Base-by-base conservation (phyloP, 2,888 invertebrate species). In the Rhodophaea formosa region DNA sequence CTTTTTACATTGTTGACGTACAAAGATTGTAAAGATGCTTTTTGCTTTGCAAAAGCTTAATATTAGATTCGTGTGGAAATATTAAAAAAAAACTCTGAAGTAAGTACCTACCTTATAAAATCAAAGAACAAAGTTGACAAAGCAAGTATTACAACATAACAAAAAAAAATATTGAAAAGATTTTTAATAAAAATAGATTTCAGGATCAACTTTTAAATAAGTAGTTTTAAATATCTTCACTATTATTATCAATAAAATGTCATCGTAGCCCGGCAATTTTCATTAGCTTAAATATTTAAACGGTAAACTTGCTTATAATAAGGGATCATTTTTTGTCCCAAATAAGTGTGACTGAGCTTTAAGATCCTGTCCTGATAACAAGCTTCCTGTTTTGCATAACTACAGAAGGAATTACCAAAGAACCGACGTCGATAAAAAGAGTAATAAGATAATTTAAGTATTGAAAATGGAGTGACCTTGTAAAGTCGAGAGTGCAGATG, bases 361-460 rank as follows among this genome's bases (percentile, higher is more conserved):
- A 71, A 67, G 74, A 62, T 72, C 71, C 72, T 71, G 71, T 84
- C 84, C 84, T 70, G 84, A 84, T 84, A 84, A 59, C 67, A 65
- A 61, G 54, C 66, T n/a, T 62, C 62, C 75, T 78, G 79, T 75
- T 84, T 84, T 82, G 84, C 84, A 84, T 84, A 84, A 82, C 78
- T 70, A 69, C 76, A 76, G 76, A 17, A 15, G 72, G 70, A 67
- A 70, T 66, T 68, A 59, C 52, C 16, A 53, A 53, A 55, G 45
- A 51, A 49, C 57, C 61, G 59, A 60, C 60, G 52, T 61, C 60
- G 60, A 62, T 58, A 53, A 49, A 35, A 8, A 51, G 15, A 23
- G 2, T 23, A 23, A 39, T n/a, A 39, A 39, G 6, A 12, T 35
- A 6, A 35, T 35, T 53, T 42, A 39, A 23, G 3, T 30, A n/a